These are phyloP conservation scores for Sialia sialis DNA, from an alignment of 2,113 vertebrate genomes.

Conservation along the genomic window DNA sequence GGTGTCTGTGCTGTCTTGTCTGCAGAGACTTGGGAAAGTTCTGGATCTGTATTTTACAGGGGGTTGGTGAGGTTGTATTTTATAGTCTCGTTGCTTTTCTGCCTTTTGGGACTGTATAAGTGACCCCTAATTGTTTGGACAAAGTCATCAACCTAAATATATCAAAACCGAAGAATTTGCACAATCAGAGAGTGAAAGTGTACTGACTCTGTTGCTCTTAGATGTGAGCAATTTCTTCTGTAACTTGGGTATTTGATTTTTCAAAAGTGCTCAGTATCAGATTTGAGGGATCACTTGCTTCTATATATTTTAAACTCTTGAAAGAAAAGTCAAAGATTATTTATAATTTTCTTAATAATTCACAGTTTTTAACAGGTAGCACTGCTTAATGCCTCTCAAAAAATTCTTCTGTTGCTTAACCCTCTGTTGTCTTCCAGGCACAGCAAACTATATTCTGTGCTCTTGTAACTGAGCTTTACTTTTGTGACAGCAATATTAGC, in stretches of 20 bases:
- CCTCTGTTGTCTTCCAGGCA: not conserved
- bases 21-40: not conserved
- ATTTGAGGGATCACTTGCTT: not conserved
- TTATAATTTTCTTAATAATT: not conserved
- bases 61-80: not conserved
- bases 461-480: not conserved
- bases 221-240: not conserved
- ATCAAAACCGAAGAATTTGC: not conserved
- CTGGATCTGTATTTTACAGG: not conserved
- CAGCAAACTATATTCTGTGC: not conserved
- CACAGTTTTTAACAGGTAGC: not conserved
- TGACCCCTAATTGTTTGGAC: not conserved
- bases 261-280: not conserved
- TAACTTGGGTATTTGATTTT: not conserved
- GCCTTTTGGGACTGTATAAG: not conserved
- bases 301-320: not conserved
- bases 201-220: not conserved
- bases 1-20: not conserved
- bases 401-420: not conserved
- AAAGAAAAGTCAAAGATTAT: not conserved
- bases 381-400: not conserved
- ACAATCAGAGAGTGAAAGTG: not conserved
- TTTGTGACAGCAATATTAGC: not conserved
- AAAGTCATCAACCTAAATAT: slow-evolving; percentile 12
- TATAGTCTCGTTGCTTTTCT: not conserved